phyloP scores from a whole-genome alignment of 2,888 invertebrate genomes.

The Allacma fusca region DNA sequence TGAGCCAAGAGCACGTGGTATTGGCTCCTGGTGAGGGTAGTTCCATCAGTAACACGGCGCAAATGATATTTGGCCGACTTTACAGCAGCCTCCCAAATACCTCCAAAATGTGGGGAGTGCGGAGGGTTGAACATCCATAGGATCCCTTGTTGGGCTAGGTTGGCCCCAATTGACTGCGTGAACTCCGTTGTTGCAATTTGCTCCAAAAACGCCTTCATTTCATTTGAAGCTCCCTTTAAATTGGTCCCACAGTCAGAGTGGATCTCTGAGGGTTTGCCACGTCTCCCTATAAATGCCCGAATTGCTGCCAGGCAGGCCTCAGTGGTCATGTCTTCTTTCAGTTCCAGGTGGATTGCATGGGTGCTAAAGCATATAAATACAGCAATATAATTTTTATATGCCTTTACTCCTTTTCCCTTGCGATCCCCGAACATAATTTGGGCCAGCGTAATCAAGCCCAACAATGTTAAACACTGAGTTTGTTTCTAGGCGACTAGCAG shows the following conservation, averaged over 20 bases:
- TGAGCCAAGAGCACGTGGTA: background rate
- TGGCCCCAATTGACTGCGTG: background rate
- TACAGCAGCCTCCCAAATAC: slow-evolving; percentile 6
- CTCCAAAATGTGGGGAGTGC: background rate
- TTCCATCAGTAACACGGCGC: background rate
- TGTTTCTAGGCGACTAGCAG: too few relatives aligned
- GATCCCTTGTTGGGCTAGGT: background rate
- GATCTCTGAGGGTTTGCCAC: too few relatives aligned
- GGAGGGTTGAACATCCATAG: slow-evolving; percentile 20
- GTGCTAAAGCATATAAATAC: too few relatives aligned
- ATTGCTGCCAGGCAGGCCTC: too few relatives aligned
- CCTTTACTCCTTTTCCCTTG: too few relatives aligned
- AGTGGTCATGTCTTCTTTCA: too few relatives aligned
- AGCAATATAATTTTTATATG: too few relatives aligned
- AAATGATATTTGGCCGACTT: background rate
- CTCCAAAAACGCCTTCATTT: background rate
- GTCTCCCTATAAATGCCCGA: too few relatives aligned
- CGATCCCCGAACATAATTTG: too few relatives aligned
- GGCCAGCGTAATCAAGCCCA: too few relatives aligned
- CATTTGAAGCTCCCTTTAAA: background rate
- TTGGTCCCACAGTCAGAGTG: slow-evolving; percentile 3
- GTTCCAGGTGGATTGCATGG: too few relatives aligned
- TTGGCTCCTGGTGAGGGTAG: background rate
- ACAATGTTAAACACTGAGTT: too few relatives aligned
- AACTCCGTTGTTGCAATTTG: background rate